These are phyloP conservation scores for Rhipidura dahli DNA, from an alignment of 2,113 vertebrate species.

Conservation along the genomic window DNA sequence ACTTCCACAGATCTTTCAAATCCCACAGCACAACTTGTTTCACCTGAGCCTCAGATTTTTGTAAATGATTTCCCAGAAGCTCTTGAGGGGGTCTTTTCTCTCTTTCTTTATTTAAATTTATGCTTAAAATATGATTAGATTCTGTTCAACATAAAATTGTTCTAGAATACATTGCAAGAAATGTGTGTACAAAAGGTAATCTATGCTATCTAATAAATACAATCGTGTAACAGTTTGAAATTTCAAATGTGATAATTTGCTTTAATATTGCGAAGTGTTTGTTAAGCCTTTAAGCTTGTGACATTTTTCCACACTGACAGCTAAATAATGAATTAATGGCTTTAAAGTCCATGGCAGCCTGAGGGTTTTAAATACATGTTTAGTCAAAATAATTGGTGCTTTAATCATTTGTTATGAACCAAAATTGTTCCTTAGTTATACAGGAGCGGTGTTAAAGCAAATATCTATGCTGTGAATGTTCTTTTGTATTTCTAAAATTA, in stretches of 20 bases:
- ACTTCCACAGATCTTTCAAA: constrained; percentile 64
- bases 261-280: constrained; percentile 41
- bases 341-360: constrained; percentile 52
- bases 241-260: constrained; percentile 48
- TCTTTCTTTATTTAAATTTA: constrained; percentile 55
- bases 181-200: constrained; percentile 39
- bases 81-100: constrained; percentile 56
- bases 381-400: constrained; percentile 66
- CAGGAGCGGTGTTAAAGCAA: constrained; percentile 16
- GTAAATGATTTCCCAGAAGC: constrained; percentile 57
- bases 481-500: constrained; percentile 4
- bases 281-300: constrained; percentile 56
- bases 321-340: constrained; percentile 64
- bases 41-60: constrained; percentile 61
- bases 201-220: constrained; percentile 58
- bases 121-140: constrained; percentile 38
- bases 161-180: constrained; percentile 19
- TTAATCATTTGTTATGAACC: constrained; percentile 65
- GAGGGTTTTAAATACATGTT: constrained; percentile 48
- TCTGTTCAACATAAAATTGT: constrained; percentile 27
- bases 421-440: constrained; percentile 23
- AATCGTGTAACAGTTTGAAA: constrained; percentile 11
- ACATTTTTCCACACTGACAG: constrained; percentile 54
- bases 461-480: not conserved
- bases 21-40: constrained; percentile 45